Base-by-base conservation (phyloP, 2,888 invertebrate species). In the Nomada ruficornis region DNA sequence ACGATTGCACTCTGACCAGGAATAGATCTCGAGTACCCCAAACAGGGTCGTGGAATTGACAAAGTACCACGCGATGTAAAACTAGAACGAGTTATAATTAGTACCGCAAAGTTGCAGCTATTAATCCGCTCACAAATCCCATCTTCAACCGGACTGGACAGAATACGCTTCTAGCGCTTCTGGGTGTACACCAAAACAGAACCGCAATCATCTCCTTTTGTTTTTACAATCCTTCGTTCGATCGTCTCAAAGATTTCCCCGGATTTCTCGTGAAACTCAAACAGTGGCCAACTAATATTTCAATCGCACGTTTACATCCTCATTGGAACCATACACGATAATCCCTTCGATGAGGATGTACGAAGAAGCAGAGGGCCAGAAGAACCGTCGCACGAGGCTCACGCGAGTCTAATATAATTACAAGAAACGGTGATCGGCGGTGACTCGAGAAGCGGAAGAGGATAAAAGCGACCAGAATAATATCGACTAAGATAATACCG, bases 401-500 rank as follows among this genome's bases (percentile, higher is more conserved):
- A 57, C 54, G 50, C 74, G 26, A n/a, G 57, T 42, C 52, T 26
- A 60, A 59, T 67, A 64, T 82, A 82, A 83, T 83, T 82, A 70
- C 57, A n/a, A 47, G 65, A 54, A 76, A 77, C 26, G 57, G 50
- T 23, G 54, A 36, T 50, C 57, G 36, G 44, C 74, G 83, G 50
- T 54, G 70, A 55, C 52, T 62, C 75, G 82, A 84, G 80, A 86
- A 71, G 64, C 79, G 74, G 78, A 83, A 69, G 88, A 77, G 65
- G 77, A 82, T 67, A 78, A 71, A 80, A 77, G 67, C 80, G 77
- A 72, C 1, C 23, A 77, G 79, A 85, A 89, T 88, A 88, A 88
- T 75, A 80, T 87, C 80, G 71, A 59, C 42, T 82, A 89, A 88
- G 79, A 88, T 88, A 88, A 85, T 82, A 68, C 81, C 74, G n/a